phyloP scores from a whole-genome alignment of 2,888 invertebrate genomes.

The Cerastis leucographa region DNA sequence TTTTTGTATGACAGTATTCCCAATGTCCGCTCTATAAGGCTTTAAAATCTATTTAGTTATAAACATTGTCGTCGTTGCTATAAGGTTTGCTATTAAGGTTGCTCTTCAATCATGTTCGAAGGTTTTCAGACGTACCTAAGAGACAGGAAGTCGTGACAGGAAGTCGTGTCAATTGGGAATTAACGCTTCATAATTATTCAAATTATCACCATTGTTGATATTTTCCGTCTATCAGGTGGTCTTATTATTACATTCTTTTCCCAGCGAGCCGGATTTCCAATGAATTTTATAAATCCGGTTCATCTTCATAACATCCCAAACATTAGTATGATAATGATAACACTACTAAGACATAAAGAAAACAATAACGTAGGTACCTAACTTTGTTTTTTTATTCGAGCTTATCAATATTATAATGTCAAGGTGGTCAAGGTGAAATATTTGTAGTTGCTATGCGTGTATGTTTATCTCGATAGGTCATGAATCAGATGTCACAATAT shows the following conservation, averaged over 20 bases:
- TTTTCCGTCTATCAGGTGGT: conserved; percentile 11
- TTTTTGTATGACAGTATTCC: background rate
- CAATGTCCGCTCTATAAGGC: background rate
- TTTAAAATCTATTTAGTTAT: background rate
- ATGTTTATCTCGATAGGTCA: conserved; percentile 29
- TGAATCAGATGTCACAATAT: conserved; percentile 1
- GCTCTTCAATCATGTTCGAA: conserved; percentile 20
- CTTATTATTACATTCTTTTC: background rate
- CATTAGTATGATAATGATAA: conserved; percentile 24
- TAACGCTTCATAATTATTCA: conserved; percentile 21
- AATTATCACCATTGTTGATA: conserved; percentile 20
- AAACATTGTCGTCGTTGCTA: background rate
- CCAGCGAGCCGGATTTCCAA: background rate
- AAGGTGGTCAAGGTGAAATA: conserved; percentile 54
- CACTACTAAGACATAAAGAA: background rate
- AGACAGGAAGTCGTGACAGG: conserved; percentile 21
- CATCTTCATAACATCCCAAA: background rate
- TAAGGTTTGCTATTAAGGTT: background rate
- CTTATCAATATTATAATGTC: conserved; percentile 44
- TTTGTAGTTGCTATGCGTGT: conserved; percentile 27
- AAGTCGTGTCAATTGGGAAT: conserved; percentile 18
- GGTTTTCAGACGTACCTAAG: conserved; percentile 8
- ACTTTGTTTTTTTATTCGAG: conserved; percentile 3
- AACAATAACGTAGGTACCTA: background rate
- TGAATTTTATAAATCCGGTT: conserved; percentile 22